phyloP scores from a whole-genome alignment of 2,888 invertebrate genomes.

The Orchesella flavescens region DNA sequence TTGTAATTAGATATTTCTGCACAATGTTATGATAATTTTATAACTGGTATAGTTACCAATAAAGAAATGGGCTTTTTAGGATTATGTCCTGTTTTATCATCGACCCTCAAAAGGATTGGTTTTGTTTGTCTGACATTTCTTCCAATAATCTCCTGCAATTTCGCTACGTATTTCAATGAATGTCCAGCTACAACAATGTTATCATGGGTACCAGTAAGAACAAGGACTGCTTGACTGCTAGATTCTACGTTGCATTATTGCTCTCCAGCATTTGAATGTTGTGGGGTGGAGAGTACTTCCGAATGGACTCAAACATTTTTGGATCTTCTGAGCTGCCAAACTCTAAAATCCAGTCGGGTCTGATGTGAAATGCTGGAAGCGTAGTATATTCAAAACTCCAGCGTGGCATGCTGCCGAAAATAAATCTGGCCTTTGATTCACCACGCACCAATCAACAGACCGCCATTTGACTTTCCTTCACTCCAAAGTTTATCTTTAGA shows the following conservation, averaged over 20 bases:
- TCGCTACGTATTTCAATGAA: constrained; percentile 94
- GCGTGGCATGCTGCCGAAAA: no score
- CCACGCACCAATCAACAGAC: no score
- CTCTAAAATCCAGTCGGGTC: constrained; percentile 98
- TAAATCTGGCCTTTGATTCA: no score
- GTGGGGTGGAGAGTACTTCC: constrained; percentile 94
- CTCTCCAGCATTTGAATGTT: constrained; percentile 80
- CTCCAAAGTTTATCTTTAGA: no score
- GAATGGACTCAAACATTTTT: constrained; percentile 88
- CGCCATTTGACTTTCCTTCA: no score
- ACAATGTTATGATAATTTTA: no score
- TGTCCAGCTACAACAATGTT: constrained; percentile 89
- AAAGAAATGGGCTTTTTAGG: no score
- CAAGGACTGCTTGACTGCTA: constrained; percentile 57
- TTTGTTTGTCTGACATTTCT: constrained; percentile 76
- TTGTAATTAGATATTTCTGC: no score
- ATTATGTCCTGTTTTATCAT: no score
- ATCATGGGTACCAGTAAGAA: constrained; percentile 54
- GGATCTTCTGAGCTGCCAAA: constrained; percentile 92
- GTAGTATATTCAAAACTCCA: constrained; percentile 92
- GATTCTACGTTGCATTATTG: constrained; percentile 42
- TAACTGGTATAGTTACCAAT: no score
- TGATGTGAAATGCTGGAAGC: constrained; percentile 98
- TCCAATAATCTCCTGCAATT: constrained; percentile 86
- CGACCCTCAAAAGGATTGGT: no score